Conservation (phyloP, 2,888 invertebrate species). For the Pharmacophagus antenor region DNA sequence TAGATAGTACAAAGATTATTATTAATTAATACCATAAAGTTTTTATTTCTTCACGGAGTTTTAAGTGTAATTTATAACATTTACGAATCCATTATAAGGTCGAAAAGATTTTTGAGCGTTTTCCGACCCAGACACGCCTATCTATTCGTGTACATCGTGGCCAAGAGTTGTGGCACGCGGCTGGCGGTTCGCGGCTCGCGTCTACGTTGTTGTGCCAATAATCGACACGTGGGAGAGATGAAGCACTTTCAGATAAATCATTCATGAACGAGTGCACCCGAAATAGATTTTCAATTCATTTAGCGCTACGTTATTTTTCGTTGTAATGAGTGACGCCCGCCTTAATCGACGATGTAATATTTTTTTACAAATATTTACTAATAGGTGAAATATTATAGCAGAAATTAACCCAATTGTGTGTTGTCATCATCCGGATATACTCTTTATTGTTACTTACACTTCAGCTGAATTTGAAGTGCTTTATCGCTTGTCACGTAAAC, state of each 20-base stretch:
- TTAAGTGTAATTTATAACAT: neutral
- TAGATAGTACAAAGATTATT: no score
- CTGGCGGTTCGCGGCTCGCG: neutral
- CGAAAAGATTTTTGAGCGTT: neutral
- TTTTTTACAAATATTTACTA: neutral
- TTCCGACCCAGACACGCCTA: slow-evolving; percentile 2
- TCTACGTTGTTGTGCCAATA: slow-evolving; percentile 20
- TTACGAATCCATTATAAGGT: neutral
- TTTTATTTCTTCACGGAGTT: no score
- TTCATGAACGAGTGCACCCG: slow-evolving; percentile 8
- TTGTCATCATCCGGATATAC: no score
- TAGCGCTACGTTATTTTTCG: neutral
- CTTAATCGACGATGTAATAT: neutral
- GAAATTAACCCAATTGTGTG: no score
- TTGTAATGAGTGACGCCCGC: neutral
- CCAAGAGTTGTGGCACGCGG: no score
- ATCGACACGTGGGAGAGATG: slow-evolving; percentile 25
- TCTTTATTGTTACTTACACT: no score
- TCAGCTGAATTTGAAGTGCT: no score
- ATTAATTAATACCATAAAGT: no score
- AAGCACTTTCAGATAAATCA: slow-evolving; percentile 23
- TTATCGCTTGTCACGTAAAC: no score
- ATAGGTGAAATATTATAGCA: neutral
- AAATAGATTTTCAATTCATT: slow-evolving; percentile 17
- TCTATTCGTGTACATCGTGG: slow-evolving; percentile 15